Evolutionary conservation across 2,888 invertebrate genomes (phyloP).

Genomic region (Neoscelio sp.): DNA sequence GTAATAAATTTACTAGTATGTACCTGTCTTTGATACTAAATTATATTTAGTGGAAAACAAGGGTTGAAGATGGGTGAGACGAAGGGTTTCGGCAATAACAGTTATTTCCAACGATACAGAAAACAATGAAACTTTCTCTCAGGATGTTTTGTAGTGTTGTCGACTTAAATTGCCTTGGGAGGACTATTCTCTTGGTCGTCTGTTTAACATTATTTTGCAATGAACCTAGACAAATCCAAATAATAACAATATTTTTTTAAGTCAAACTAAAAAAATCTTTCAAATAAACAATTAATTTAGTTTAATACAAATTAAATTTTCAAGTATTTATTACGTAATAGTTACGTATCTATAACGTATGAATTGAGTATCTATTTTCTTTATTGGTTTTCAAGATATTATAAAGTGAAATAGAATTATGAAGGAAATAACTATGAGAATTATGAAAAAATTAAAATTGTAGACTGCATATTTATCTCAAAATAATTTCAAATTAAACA

Average conservation of each 20-base stretch:
- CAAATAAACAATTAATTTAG: slow-evolving; percentile 1
- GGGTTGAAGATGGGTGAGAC: slow-evolving; percentile 36
- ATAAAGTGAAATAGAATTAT: no score
- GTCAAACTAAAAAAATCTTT: not conserved
- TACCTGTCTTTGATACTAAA: slow-evolving; percentile 14
- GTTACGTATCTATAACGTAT: no score
- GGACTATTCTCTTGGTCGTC: slow-evolving; percentile 25
- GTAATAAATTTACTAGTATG: no score
- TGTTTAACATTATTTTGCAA: slow-evolving; percentile 47
- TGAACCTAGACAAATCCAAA: slow-evolving; percentile 4
- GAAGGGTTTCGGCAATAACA: slow-evolving; percentile 50
- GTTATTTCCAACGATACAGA: slow-evolving; percentile 45
- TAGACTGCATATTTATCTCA: no score
- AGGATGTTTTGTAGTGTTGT: slow-evolving; percentile 41
- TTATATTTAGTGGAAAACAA: slow-evolving; percentile 30
- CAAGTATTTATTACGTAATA: no score
- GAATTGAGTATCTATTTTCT: no score
- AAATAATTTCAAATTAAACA: no score
- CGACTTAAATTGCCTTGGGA: slow-evolving; percentile 53
- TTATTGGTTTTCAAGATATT: no score
- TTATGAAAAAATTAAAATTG: no score
- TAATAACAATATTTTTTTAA: slow-evolving; percentile 20
- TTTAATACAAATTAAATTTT: no score
- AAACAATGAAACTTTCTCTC: slow-evolving; percentile 56
- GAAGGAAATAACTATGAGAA: no score